Evolutionary conservation across 2,797 vertebrate species (phyloP).

Genomic region (Chaetophractus vellerosus): DNA sequence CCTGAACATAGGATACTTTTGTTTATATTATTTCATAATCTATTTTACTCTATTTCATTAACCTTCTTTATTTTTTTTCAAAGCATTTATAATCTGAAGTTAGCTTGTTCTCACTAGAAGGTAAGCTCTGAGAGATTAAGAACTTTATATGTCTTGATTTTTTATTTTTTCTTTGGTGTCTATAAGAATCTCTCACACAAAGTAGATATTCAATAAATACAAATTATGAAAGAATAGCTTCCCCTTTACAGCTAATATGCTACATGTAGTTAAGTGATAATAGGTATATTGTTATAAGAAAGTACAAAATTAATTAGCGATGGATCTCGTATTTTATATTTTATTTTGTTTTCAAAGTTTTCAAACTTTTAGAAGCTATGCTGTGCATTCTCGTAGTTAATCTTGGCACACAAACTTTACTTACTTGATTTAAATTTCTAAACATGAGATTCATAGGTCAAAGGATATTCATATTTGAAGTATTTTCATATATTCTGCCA

Average conservation of each 20-base stretch:
- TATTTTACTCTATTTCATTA: neutral
- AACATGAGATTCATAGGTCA: neutral
- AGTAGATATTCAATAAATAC: neutral
- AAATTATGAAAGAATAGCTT: neutral
- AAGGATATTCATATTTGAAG: neutral
- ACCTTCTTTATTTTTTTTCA: neutral
- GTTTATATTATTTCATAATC: neutral
- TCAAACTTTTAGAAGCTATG: neutral
- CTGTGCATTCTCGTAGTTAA: neutral
- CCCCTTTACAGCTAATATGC: neutral
- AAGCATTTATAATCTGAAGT: neutral
- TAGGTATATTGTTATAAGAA: neutral
- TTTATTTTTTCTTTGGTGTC: accelerated
- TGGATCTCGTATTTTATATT: neutral
- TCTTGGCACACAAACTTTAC: no score
- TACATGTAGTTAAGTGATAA: no score
- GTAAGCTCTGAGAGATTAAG: neutral
- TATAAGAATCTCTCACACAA: neutral
- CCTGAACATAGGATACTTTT: neutral
- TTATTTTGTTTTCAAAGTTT: neutral
- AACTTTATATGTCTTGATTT: neutral
- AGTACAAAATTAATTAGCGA: neutral
- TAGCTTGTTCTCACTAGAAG: neutral
- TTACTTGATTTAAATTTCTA: neutral
- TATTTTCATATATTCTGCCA: neutral